Conservation (phyloP, 2,888 invertebrate species). For the Cremastobaeus sp. region DNA sequence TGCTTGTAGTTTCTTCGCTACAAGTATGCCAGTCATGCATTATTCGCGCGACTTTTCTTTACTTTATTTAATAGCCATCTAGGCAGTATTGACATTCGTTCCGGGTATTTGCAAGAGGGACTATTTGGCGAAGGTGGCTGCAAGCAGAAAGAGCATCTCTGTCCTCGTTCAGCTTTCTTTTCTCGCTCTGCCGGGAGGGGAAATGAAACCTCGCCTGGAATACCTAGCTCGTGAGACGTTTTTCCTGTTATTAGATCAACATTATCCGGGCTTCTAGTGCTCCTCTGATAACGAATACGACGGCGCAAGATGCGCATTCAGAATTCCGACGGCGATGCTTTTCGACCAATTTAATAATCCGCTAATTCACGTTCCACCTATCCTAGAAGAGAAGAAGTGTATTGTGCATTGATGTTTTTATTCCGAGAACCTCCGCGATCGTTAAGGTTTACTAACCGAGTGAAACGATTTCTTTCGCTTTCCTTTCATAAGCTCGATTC, state of each 20-base stretch:
- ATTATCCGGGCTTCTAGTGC: conserved; percentile 63
- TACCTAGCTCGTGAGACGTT: conserved; percentile 66
- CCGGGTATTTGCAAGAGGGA: conserved; percentile 47
- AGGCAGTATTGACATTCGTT: conserved; percentile 55
- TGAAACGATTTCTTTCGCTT: conserved; percentile 2
- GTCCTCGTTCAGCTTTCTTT: conserved; percentile 55
- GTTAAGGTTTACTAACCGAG: conserved; percentile 3
- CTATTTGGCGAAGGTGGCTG: conserved; percentile 54
- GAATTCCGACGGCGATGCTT: conserved; percentile 52
- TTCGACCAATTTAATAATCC: conserved; percentile 55
- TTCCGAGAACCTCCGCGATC: neutral
- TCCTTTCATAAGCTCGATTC: too few relatives aligned
- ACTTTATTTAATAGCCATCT: conserved; percentile 45
- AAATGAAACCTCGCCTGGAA: conserved; percentile 73
- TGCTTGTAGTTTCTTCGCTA: neutral
- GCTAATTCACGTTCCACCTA: conserved; percentile 56
- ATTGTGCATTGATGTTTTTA: conserved; percentile 35
- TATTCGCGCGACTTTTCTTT: conserved; percentile 41
- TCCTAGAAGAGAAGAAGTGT: conserved; percentile 45
- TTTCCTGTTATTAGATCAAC: conserved; percentile 74
- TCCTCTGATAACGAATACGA: conserved; percentile 57
- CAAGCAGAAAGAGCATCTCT: conserved; percentile 40
- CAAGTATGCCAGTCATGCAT: conserved; percentile 41
- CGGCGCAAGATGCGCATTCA: conserved; percentile 48
- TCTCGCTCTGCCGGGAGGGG: conserved; percentile 67